A percentile compares a stretch with the other conserved stretches of the same genome.
Conservation (phyloP, 2,797 vertebrate genomes). For the Tinamus major region DNA sequence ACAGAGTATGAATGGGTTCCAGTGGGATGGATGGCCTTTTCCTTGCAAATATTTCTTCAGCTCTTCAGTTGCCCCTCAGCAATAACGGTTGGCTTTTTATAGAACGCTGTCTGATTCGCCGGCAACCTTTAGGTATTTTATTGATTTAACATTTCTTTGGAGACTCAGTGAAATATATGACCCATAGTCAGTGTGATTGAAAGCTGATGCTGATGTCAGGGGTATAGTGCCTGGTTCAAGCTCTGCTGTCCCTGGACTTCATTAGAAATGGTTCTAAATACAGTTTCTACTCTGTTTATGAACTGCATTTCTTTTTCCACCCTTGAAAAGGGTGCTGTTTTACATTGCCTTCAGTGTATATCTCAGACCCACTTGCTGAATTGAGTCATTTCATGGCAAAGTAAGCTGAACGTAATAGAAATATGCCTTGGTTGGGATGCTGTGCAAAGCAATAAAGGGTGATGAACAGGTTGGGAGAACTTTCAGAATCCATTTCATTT, state of each 20-base stretch:
- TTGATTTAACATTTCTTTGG: constrained; percentile 78
- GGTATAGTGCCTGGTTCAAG: constrained; percentile 28
- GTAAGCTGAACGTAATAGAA: constrained; percentile 40
- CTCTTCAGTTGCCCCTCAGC: constrained; percentile 57
- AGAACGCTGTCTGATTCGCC: constrained; percentile 62
- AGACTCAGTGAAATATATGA: constrained; percentile 66
- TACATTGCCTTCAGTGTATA: not conserved
- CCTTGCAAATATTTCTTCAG: constrained; percentile 68
- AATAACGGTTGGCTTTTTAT: constrained; percentile 65
- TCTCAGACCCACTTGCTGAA: constrained; percentile 49
- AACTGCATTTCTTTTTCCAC: not conserved
- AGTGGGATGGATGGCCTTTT: constrained; percentile 51
- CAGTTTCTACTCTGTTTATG: constrained; percentile 44
- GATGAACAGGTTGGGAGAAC: constrained; percentile 24
- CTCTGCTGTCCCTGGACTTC: constrained; percentile 28
- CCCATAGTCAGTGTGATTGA: constrained; percentile 33
- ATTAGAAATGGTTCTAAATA: constrained; percentile 59
- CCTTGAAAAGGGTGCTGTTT: not conserved
- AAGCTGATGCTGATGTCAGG: constrained; percentile 26
- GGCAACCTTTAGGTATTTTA: constrained; percentile 75
- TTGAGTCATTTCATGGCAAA: constrained; percentile 64
- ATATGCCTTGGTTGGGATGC: not conserved
- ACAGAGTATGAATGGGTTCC: not conserved
- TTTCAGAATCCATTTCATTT: constrained; percentile 47
- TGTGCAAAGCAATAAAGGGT: constrained; percentile 22